phyloP scores from a whole-genome alignment of 2,888 invertebrate genomes.

The Trichogramma dendrolimi region DNA sequence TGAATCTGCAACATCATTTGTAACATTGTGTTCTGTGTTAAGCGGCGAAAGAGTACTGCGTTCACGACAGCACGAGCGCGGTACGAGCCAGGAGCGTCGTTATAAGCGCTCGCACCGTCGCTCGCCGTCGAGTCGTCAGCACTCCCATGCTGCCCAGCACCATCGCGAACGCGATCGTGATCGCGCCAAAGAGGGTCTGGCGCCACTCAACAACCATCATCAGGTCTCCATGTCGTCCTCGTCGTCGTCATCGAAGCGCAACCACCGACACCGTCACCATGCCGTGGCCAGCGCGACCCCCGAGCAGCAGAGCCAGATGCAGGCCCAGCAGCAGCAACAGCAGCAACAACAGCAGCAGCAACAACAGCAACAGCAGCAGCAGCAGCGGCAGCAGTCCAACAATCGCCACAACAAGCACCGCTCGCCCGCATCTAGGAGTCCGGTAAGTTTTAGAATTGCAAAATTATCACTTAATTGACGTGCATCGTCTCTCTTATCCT shows the following conservation, averaged over 20 bases:
- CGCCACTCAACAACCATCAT: background rate
- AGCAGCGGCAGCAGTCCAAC: background rate
- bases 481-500: background rate
- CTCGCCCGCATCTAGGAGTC: constrained; percentile 46
- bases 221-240: constrained; percentile 1
- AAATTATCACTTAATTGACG: background rate
- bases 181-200: constrained; percentile 37
- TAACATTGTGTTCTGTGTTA: constrained; percentile 38
- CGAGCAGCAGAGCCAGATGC: constrained; percentile 43
- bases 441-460: constrained; percentile 44
- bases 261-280: constrained; percentile 40
- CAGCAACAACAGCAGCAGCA: too few relatives aligned
- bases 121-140: constrained; percentile 74
- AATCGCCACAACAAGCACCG: constrained; percentile 34
- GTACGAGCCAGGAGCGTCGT: constrained; percentile 74
- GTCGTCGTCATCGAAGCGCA: constrained; percentile 10
- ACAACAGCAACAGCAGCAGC: too few relatives aligned
- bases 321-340: background rate
- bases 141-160: constrained; percentile 53
- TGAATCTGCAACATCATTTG: too few relatives aligned
- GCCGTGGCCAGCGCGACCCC: constrained; percentile 39
- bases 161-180: constrained; percentile 40
- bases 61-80: constrained; percentile 65
- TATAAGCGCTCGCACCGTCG: constrained; percentile 82
- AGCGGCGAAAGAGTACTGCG: constrained; percentile 61